Conservation (phyloP, 2,113 vertebrate species). For the Silurus glanis region DNA sequence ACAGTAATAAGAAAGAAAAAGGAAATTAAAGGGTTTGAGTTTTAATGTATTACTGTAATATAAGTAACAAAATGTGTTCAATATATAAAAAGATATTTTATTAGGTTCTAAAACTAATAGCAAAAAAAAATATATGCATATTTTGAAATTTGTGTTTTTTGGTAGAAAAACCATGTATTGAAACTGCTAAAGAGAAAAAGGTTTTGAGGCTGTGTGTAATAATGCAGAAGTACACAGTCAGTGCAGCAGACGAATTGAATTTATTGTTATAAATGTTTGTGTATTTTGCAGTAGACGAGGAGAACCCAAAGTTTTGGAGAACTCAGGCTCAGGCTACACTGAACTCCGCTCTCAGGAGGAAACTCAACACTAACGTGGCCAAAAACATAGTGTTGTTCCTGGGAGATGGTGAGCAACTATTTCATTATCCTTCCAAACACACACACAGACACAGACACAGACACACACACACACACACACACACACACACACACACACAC, state of each 20-base stretch:
- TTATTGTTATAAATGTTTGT: not conserved
- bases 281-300: conserved; percentile 66
- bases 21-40: not conserved
- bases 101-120: not conserved
- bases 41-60: not conserved
- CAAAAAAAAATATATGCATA: not conserved
- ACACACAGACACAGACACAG: too few species aligned
- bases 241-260: not conserved
- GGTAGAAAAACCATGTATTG: not conserved
- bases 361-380: conserved; percentile 72
- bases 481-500: too few species aligned
- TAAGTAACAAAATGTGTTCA: not conserved
- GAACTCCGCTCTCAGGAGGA: conserved; percentile 61
- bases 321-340: conserved; percentile 65
- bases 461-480: too few species aligned
- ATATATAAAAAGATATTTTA: not conserved
- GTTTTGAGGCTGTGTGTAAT: not conserved
- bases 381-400: conserved; percentile 77
- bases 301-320: conserved; percentile 76
- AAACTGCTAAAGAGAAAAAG: not conserved
- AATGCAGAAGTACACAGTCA: not conserved
- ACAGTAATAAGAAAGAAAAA: not conserved
- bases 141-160: not conserved
- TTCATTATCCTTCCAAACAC: too few species aligned
- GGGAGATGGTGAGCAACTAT: conserved; percentile 69